Evolutionary conservation across 2,888 invertebrate species (phyloP).

Genomic region (Eupsilia transversa): DNA sequence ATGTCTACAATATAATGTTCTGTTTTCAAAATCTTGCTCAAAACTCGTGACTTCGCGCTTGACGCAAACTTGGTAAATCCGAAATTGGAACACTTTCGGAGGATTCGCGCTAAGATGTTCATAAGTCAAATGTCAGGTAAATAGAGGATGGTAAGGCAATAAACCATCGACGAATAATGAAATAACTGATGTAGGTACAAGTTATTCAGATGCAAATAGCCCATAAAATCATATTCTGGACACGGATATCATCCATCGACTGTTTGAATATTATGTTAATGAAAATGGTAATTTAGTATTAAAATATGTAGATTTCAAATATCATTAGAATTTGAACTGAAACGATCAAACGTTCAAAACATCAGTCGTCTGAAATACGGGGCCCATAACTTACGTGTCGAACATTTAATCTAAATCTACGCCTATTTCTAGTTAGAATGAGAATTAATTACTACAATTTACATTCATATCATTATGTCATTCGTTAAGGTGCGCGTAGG

Average conservation of each 20-base stretch:
- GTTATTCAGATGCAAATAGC: slow-evolving; percentile 39
- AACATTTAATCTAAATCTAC: slow-evolving; percentile 65
- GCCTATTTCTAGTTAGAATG: slow-evolving; percentile 63
- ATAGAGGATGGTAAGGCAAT: slow-evolving; percentile 56
- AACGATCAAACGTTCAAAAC: slow-evolving; percentile 40
- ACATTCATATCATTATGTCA: slow-evolving; percentile 78
- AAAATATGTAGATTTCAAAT: slow-evolving; percentile 46
- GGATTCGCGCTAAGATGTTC: slow-evolving; percentile 71
- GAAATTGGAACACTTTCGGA: slow-evolving; percentile 81
- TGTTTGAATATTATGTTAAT: slow-evolving; percentile 40
- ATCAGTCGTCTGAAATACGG: slow-evolving; percentile 54
- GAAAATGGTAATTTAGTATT: slow-evolving; percentile 37
- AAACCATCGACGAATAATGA: slow-evolving; percentile 39
- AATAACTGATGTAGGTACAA: slow-evolving; percentile 36
- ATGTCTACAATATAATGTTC: slow-evolving; percentile 34
- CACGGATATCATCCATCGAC: slow-evolving; percentile 23
- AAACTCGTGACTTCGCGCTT: slow-evolving; percentile 68
- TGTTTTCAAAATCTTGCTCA: slow-evolving; percentile 57
- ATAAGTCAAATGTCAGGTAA: slow-evolving; percentile 69
- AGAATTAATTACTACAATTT: slow-evolving; percentile 77
- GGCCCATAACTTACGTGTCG: slow-evolving; percentile 56
- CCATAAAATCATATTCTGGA: slow-evolving; percentile 32
- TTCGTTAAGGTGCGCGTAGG: slow-evolving; percentile 77
- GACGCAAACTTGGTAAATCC: slow-evolving; percentile 70
- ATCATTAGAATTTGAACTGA: slow-evolving; percentile 46